phyloP scores from a whole-genome alignment of 2,888 invertebrate species.

The Stegophylla sp. region DNA sequence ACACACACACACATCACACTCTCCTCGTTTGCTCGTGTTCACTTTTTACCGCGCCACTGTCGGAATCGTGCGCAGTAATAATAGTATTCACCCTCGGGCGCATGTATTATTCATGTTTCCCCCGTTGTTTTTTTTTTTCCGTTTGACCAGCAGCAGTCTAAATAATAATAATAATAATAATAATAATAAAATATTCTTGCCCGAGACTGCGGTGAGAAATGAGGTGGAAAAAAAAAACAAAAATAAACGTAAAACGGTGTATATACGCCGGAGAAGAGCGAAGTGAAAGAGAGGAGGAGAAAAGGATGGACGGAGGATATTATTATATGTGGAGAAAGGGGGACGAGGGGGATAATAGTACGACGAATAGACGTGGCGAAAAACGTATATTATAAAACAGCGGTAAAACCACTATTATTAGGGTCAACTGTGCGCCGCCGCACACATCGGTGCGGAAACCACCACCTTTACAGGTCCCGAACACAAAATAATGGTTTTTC shows the following conservation, averaged over 20 bases:
- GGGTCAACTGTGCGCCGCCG: constrained; percentile 19
- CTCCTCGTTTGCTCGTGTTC: too few species aligned
- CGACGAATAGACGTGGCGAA: neutral
- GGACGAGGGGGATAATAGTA: constrained; percentile 24
- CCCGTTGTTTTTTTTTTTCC: neutral
- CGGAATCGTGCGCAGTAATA: too few species aligned
- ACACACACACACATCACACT: too few species aligned
- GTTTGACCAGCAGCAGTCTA: constrained; percentile 20
- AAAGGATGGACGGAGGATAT: neutral
- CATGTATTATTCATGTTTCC: constrained; percentile 45
- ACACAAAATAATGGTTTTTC: constrained; percentile 46
- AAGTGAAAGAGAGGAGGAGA: neutral
- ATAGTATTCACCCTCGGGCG: neutral
- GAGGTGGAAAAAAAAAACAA: neutral
- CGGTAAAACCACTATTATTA: constrained; percentile 51
- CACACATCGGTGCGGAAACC: constrained; percentile 8
- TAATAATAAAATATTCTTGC: constrained; percentile 19
- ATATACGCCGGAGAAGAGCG: neutral
- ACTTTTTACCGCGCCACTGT: too few species aligned
- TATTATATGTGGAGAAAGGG: neutral
- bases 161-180: constrained; percentile 22
- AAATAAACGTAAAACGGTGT: neutral
- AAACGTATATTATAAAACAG: constrained; percentile 25
- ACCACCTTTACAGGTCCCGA: constrained; percentile 43
- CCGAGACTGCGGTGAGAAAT: constrained; percentile 6